These are phyloP conservation scores for Amphiduros pacificus DNA, from an alignment of 2,888 invertebrate genomes.

Conservation along the genomic window DNA sequence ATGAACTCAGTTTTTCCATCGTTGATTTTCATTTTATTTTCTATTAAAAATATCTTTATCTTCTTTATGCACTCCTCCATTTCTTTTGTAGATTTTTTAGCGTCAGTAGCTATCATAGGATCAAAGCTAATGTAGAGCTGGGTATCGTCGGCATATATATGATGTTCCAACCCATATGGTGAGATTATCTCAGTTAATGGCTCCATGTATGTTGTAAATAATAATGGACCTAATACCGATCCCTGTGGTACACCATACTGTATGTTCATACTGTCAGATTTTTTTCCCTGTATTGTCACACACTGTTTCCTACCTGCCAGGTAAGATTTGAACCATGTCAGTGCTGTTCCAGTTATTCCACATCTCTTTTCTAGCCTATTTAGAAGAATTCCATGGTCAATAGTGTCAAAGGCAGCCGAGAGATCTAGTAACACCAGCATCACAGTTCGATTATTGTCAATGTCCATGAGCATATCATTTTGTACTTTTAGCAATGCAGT, in stretches of 20 bases:
- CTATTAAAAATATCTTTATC: no score
- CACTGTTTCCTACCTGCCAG: not conserved
- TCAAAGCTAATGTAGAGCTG: not conserved
- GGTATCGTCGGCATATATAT: not conserved
- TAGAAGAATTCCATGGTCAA: not conserved
- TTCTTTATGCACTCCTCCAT: not conserved
- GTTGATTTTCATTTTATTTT: no score
- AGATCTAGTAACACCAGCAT: not conserved
- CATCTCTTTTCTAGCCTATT: not conserved
- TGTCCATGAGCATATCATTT: not conserved
- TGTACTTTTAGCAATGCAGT: not conserved
- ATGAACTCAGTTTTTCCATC: no score
- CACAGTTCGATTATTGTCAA: not conserved
- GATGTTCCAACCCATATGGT: no score
- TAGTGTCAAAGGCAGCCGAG: conserved; percentile 1
- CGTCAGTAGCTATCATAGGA: not conserved
- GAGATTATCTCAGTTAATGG: no score
- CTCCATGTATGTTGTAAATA: no score
- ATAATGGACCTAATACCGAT: not conserved
- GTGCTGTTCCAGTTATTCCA: not conserved
- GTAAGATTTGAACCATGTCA: not conserved
- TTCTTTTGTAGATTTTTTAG: not conserved
- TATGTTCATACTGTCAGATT: not conserved
- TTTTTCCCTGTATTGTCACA: not conserved
- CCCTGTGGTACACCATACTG: not conserved